Evolutionary conservation across 2,888 invertebrate genomes (phyloP).

Genomic region (Agrochola lota): DNA sequence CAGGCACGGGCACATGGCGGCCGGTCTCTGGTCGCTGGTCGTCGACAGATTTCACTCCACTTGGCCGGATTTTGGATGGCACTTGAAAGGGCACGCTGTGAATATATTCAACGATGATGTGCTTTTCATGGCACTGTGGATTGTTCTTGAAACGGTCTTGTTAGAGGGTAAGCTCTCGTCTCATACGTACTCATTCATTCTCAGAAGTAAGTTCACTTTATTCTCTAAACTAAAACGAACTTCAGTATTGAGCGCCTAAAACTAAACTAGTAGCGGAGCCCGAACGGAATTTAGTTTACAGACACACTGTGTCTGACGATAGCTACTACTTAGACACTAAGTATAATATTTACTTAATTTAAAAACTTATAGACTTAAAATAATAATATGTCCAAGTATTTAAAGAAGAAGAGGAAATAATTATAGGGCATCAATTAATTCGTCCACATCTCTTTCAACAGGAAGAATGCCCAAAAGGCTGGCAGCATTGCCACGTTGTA

Average conservation of each 20-base stretch:
- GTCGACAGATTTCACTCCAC: conserved; percentile 64
- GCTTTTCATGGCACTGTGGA: conserved; percentile 41
- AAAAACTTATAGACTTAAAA: no score
- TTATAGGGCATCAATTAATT: no score
- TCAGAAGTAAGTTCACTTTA: conserved; percentile 16
- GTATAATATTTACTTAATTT: no score
- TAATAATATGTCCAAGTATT: no score
- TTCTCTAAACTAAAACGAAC: not conserved
- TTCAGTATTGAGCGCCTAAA: not conserved
- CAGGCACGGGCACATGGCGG: conserved; percentile 33
- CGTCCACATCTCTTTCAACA: no score
- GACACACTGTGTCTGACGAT: not conserved
- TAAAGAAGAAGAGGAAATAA: no score
- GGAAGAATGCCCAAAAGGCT: no score
- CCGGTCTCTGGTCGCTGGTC: conserved; percentile 15
- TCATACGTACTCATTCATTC: conserved; percentile 31
- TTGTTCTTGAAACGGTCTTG: conserved; percentile 28
- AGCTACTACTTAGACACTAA: no score
- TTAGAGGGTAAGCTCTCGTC: conserved; percentile 4
- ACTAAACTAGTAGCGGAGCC: not conserved
- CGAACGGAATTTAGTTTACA: not conserved
- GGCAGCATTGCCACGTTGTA: no score
- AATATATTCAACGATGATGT: conserved; percentile 34
- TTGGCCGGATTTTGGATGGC: conserved; percentile 57
- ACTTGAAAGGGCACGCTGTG: conserved; percentile 57